Evolutionary conservation across 2,888 invertebrate genomes (phyloP).

Genomic region (Glomeris marginata): DNA sequence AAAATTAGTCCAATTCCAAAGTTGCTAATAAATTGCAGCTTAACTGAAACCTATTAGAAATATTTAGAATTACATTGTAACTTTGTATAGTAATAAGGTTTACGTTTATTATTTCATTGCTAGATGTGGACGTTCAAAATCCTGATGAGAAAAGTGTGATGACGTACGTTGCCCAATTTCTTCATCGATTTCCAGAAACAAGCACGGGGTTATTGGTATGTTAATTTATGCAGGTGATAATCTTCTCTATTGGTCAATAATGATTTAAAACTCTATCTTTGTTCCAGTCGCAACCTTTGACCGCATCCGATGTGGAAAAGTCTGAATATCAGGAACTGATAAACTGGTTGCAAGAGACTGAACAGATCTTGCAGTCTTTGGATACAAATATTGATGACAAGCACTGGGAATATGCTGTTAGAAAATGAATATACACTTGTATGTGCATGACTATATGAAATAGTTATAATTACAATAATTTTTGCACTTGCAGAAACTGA

Average conservation of each 20-base stretch:
- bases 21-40: no score
- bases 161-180: conserved; percentile 96
- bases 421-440: background rate
- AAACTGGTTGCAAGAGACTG: conserved; percentile 51
- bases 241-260: background rate
- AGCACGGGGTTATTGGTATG: conserved; percentile 9
- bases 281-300: conserved; percentile 31
- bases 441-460: background rate
- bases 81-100: background rate
- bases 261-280: background rate
- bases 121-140: conserved; percentile 82
- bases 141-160: conserved; percentile 96
- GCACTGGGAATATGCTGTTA: conserved; percentile 11
- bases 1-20: no score
- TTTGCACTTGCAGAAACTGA: conserved; percentile 46
- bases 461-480: background rate
- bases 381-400: conserved; percentile 8
- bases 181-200: conserved; percentile 52
- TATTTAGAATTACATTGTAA: no score
- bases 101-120: conserved; percentile 2
- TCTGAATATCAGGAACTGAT: conserved; percentile 52
- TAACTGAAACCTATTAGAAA: no score
- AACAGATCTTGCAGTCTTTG: conserved; percentile 23
- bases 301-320: conserved; percentile 56
- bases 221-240: background rate